Evolutionary conservation across 2,797 vertebrate genomes (phyloP).

Genomic region (Onychomys torridus): DNA sequence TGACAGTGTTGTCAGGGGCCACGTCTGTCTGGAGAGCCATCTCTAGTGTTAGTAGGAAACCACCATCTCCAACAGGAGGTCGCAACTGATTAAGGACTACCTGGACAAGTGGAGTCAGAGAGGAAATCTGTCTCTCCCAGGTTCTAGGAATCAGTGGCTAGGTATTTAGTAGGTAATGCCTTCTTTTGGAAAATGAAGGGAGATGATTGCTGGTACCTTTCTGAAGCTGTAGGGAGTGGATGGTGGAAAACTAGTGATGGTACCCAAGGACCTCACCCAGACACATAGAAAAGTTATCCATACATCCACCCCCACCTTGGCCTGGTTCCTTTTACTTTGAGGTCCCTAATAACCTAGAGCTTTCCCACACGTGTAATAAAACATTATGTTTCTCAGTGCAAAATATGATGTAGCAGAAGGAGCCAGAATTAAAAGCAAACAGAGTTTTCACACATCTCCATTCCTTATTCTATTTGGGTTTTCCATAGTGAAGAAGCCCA

Average conservation of each 20-base stretch:
- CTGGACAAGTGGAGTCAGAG: neutral
- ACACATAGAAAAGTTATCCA: neutral
- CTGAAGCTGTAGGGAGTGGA: neutral
- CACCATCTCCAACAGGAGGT: neutral
- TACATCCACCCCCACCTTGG: neutral
- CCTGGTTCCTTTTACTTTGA: neutral
- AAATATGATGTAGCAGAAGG: neutral
- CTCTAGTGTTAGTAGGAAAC: neutral
- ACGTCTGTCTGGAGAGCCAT: neutral
- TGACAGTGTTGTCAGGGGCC: neutral
- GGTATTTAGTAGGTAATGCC: neutral
- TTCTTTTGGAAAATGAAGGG: neutral
- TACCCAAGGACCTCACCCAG: neutral
- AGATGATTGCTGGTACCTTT: neutral
- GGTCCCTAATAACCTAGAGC: neutral
- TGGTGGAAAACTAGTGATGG: neutral
- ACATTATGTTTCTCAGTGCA: neutral
- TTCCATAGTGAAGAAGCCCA: neutral
- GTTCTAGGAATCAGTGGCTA: neutral
- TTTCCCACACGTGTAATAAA: conserved; percentile 5
- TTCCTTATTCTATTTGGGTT: neutral
- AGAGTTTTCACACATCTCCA: neutral
- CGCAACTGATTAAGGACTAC: neutral
- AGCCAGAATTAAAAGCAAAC: neutral
- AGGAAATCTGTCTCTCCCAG: neutral